Base-by-base conservation (phyloP, 2,797 vertebrate genomes). In the Triplophysa yarkandensis region DNA sequence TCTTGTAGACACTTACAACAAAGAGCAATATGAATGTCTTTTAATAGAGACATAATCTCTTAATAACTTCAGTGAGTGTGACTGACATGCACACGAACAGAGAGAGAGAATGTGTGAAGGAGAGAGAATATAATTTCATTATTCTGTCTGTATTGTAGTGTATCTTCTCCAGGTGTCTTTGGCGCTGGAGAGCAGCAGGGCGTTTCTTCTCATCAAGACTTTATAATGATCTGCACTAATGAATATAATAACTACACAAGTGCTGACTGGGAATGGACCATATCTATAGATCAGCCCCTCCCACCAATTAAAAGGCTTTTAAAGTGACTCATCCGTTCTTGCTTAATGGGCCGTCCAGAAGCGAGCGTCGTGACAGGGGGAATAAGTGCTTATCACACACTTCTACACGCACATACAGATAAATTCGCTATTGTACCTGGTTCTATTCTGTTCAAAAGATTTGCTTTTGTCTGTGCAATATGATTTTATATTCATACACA, bases 181-280 rank as follows among this genome's bases (percentile, higher is more conserved):
- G 23, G 64, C 39, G 64, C 64, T 74, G 1, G 13, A 71, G 67
- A 71, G 64, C 73, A 75, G 73, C 64, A 61, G 64, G 73, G 73
- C 43, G 54, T 67, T 75, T 75, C 72, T 55, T 73, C 61, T 75
- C 72, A 75, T 79, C 63, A 71, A 64, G 21, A 27, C 74, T 74
- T 70, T 19, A 58, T 87, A 90, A 91, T 90, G 89, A 89, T 90
- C 87, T 81, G 82, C 82, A 76, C 85, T 90, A 89, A 92, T 91
- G 89, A 89, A 90, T 88, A 85, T 81, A 82, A 88, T 88, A 83
- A 83, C 83, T 78, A 61, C 50, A 83, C 86, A 89, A 89, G 87
- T 87, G 89, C 90, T 90, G 87, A 90, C 70, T 54, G 71, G 60
- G 73, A 75, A 60, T 75, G 73, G 73, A 75, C 30, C 54, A 63